Conservation (phyloP, 2,113 vertebrate species). For the Poeciliopsis turrubarensis region DNA sequence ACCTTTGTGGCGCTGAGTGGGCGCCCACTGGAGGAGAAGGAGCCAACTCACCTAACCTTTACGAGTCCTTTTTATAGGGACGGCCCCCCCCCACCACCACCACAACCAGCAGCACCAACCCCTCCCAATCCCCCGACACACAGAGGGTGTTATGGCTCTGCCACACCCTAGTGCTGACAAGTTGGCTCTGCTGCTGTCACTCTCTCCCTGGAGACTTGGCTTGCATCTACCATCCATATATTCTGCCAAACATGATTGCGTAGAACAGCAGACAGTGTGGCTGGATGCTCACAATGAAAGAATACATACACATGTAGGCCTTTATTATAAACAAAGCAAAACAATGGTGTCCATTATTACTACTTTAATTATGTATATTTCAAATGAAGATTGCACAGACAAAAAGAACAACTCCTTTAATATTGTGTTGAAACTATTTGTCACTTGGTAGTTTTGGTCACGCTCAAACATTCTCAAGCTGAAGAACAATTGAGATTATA, state of each 20-base stretch:
- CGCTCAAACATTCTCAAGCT: too few species aligned
- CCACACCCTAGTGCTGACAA: conserved; percentile 33
- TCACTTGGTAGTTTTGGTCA: too few species aligned
- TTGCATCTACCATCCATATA: conserved; percentile 24
- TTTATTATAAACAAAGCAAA: too few species aligned
- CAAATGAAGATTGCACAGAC: too few species aligned
- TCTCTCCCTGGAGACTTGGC: conserved; percentile 31
- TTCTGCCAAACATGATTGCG: conserved; percentile 30
- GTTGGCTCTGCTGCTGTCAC: conserved; percentile 39
- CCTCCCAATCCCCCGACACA: not conserved
- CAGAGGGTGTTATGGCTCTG: conserved; percentile 18
- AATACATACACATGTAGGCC: not conserved
- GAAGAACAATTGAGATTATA: too few species aligned
- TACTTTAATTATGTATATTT: too few species aligned
- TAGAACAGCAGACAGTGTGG: conserved; percentile 29
- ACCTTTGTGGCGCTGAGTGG: conserved; percentile 68
- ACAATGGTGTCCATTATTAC: too few species aligned
- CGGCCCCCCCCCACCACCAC: not conserved
- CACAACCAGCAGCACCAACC: not conserved
- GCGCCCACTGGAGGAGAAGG: conserved; percentile 41
- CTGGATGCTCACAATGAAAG: not conserved
- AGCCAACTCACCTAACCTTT: conserved; percentile 66
- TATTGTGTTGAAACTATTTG: too few species aligned
- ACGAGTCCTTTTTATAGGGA: conserved; percentile 36
- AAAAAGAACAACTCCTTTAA: too few species aligned